phyloP scores from a whole-genome alignment of 1,140 invertebrate genomes.

The Drosophila funebris region DNA sequence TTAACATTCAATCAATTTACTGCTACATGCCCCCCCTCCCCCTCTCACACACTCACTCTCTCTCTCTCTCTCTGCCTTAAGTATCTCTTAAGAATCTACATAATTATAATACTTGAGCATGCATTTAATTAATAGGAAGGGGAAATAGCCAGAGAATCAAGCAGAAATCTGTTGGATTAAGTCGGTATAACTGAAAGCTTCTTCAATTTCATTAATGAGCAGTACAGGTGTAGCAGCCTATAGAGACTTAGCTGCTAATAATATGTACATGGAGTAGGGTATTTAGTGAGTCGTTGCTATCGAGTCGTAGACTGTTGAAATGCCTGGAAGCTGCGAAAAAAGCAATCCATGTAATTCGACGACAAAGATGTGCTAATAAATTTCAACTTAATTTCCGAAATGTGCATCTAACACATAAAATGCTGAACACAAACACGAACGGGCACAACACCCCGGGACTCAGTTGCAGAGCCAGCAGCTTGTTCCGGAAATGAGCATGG shows the following conservation, averaged over 20 bases:
- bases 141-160: too few relatives aligned
- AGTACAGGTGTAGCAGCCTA: too few relatives aligned
- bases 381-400: constrained; percentile 81
- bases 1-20: constrained; percentile 38
- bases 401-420: constrained; percentile 81
- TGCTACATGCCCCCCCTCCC: neutral
- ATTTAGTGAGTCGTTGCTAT: neutral
- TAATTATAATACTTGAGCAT: too few relatives aligned
- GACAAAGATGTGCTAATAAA: constrained; percentile 81
- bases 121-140: too few relatives aligned
- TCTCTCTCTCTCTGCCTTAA: neutral
- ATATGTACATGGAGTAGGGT: neutral
- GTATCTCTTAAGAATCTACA: neutral
- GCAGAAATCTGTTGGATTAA: too few relatives aligned
- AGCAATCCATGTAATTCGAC: constrained; percentile 69
- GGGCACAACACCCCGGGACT: constrained; percentile 2
- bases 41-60: neutral
- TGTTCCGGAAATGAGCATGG: constrained; percentile 44
- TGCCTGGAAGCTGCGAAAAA: constrained; percentile 58
- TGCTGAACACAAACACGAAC: constrained; percentile 37
- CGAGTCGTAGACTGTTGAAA: neutral
- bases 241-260: neutral
- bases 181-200: too few relatives aligned
- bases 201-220: too few relatives aligned
- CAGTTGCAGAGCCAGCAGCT: constrained; percentile 4